Evolutionary conservation across 37 sponge, comb jelly and placozoan species (phyloP).

Genomic region (Corticium candelabrum): DNA sequence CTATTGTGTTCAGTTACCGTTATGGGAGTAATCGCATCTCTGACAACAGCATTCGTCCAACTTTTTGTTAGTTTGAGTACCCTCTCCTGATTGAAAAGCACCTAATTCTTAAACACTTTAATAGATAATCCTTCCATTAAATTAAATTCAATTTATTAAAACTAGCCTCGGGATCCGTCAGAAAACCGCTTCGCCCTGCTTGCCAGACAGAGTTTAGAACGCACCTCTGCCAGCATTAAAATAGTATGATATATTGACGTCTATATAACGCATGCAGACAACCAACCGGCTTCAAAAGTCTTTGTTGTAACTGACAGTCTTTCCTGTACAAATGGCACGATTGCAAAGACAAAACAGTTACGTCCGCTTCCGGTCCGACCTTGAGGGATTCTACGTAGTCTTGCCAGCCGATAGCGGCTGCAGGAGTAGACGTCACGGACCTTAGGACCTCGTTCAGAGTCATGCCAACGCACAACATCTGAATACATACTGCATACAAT

Average conservation of each 20-base stretch:
- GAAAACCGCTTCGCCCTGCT: constrained; percentile 16
- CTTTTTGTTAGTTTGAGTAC: not conserved
- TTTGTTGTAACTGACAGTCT: constrained; percentile 14
- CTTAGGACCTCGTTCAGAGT: constrained; percentile 21
- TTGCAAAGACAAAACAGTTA: constrained; percentile 18
- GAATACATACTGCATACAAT: not conserved
- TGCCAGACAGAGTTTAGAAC: constrained; percentile 27
- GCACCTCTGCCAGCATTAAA: no score
- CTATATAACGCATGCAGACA: no score
- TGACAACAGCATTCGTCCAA: not conserved
- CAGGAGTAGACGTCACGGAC: constrained; percentile 27
- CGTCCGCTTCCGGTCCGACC: constrained; percentile 17
- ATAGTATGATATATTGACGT: no score
- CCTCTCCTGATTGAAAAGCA: not conserved
- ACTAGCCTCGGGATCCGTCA: no score
- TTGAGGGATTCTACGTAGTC: constrained; percentile 8
- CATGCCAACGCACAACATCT: constrained; percentile 31
- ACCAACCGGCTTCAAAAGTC: no score
- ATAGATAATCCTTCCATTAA: no score
- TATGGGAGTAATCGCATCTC: not conserved
- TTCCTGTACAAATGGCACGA: constrained; percentile 16
- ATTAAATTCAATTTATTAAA: no score
- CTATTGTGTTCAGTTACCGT: not conserved
- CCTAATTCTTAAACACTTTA: no score
- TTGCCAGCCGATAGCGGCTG: not conserved